Base-by-base conservation (phyloP, 2,888 invertebrate genomes). In the Tiliacea citrago region DNA sequence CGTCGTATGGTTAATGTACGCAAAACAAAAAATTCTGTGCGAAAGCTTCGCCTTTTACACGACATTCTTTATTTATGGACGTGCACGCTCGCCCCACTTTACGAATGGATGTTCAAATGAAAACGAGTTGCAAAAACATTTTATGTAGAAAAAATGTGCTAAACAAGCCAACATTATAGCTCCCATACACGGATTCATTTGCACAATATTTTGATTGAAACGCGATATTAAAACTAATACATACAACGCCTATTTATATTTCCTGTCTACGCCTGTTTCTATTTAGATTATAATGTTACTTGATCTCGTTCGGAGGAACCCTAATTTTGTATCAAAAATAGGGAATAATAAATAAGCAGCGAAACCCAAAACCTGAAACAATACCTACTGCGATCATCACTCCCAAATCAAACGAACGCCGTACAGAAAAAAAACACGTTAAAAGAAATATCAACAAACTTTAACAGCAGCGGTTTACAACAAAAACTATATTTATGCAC, bases 21-120 rank as follows among this genome's bases (percentile, higher is more conserved):
- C 88, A 91, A 89, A 90, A 88, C 90, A 87, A 90, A 88, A 90
- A 90, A 88, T 86, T 86, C 87, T 79, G 85, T 88, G 89, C 83
- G 88, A 89, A 89, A 88, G 88, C 90, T 83, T 82, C 85, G 82
- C 89, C 87, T 90, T 90, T 90, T 90, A 91, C 91, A 91, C 87
- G 91, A 90, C 92, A 93, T 93, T 91, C 88, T 88, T 91, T 93
- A 93, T 93, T 93, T 91, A 93, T 92, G 91, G 86, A 81, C 84
- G 86, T 88, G 86, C 92, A 90, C 92, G 92, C 90, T 88, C 86
- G 92, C 88, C 88, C 92, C 89, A 91, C 91, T 92, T 93, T 90
- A 89, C 90, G 89, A 91, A 91, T 92, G 89, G 88, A 89, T 89
- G 90, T 90, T 89, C 90, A 89, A 93, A 92, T 92, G 90, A 91